Percentiles rank a stretch among this genome's conserved stretches.
phyloP scores from a whole-genome alignment of 2,113 vertebrate species.

The Emydura subglobosa region DNA sequence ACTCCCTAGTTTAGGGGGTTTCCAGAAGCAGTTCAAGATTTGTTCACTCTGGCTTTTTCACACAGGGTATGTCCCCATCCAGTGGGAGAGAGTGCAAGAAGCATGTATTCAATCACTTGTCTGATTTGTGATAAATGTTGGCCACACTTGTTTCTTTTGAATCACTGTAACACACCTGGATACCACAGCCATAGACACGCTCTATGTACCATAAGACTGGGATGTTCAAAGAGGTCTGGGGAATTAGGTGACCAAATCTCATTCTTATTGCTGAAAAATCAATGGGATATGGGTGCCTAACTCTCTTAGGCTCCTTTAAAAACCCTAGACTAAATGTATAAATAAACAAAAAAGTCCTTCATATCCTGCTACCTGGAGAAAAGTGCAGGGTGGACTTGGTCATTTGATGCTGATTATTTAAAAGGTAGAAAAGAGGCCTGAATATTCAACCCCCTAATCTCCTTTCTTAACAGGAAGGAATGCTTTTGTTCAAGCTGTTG shows the following conservation, averaged over 20 bases:
- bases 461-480: conserved; percentile 61
- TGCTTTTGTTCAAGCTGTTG: conserved; percentile 66
- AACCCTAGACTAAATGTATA: not conserved
- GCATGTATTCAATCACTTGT: conserved; percentile 2
- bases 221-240: conserved; percentile 28
- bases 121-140: conserved; percentile 57
- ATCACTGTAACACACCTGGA: conserved; percentile 40
- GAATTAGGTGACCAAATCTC: fast-evolving
- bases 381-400: conserved; percentile 47
- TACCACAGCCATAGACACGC: conserved; percentile 24
- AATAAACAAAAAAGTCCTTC: not conserved
- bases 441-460: conserved; percentile 48
- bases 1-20: not conserved
- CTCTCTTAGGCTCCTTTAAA: not conserved
- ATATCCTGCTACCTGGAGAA: not conserved
- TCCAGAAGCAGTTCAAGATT: not conserved
- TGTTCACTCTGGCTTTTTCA: not conserved
- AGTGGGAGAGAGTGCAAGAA: not conserved
- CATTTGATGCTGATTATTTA: conserved; percentile 67
- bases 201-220: conserved; percentile 67
- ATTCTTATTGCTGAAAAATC: not conserved
- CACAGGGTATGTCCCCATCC: conserved; percentile 19
- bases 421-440: conserved; percentile 33
- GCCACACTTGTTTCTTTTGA: conserved; percentile 54
- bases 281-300: not conserved